These are phyloP conservation scores for Venusia cambrica DNA, from an alignment of 2,888 invertebrate genomes.

Conservation along the genomic window DNA sequence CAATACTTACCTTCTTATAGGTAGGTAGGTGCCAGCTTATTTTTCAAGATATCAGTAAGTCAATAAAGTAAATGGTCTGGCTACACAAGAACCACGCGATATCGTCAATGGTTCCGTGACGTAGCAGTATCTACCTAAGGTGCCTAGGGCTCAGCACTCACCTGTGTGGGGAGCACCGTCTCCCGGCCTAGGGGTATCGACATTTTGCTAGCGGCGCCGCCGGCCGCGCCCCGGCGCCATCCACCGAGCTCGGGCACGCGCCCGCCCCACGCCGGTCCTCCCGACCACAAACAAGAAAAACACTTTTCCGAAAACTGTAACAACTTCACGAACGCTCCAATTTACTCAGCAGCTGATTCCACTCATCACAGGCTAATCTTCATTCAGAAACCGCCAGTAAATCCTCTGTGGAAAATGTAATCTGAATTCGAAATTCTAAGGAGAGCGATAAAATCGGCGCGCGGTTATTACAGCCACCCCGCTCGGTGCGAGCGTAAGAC, in stretches of 20 bases:
- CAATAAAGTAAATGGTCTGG: no score
- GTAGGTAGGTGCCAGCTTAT: no score
- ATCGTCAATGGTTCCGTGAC: no score
- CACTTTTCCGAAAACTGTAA: constrained; percentile 62
- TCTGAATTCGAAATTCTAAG: constrained; percentile 45
- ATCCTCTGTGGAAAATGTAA: constrained; percentile 35
- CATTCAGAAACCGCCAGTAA: constrained; percentile 31
- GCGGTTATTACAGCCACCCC: constrained; percentile 50
- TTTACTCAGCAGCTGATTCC: constrained; percentile 24
- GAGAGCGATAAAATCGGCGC: constrained; percentile 44
- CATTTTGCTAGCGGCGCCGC: constrained; percentile 78
- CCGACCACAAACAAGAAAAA: constrained; percentile 62
- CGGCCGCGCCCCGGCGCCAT: constrained; percentile 79
- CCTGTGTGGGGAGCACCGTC: constrained; percentile 75
- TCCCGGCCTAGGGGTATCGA: constrained; percentile 79
- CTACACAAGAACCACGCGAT: no score
- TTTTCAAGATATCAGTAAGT: no score
- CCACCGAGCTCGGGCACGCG: constrained; percentile 56
- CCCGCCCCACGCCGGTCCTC: constrained; percentile 46
- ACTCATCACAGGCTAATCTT: constrained; percentile 48
- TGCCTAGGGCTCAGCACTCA: constrained; percentile 50
- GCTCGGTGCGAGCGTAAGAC: constrained; percentile 66
- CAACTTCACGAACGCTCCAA: constrained; percentile 36
- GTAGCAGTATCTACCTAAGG: background rate
- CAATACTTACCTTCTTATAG: no score